A percentile compares a stretch with the other conserved stretches of the same genome.
Evolutionary conservation across 2,888 invertebrate species (phyloP).

Genomic region (Eupelmus urozonus): DNA sequence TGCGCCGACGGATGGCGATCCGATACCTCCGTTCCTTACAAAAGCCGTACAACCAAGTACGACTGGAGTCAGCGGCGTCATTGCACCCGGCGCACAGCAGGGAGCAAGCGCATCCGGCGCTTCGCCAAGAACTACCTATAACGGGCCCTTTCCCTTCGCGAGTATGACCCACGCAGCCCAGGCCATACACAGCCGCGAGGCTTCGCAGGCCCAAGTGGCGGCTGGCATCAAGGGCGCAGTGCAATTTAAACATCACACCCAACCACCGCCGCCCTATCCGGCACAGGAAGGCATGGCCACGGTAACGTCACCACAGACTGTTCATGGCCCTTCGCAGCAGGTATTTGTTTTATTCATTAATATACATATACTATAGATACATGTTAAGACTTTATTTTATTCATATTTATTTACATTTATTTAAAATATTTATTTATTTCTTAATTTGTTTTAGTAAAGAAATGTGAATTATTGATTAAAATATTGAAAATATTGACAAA

Average conservation of each 20-base stretch:
- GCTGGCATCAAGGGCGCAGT: slow-evolving; percentile 65
- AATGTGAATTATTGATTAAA: not conserved
- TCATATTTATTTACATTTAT: not conserved
- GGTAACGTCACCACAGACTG: slow-evolving; percentile 71
- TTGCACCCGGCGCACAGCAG: slow-evolving; percentile 64
- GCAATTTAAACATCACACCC: slow-evolving; percentile 74
- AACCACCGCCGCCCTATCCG: slow-evolving; percentile 78
- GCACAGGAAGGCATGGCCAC: slow-evolving; percentile 73
- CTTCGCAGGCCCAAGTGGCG: slow-evolving; percentile 65
- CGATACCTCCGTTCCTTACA: slow-evolving; percentile 74
- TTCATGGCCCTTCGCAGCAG: slow-evolving; percentile 61
- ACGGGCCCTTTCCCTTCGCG: slow-evolving; percentile 89
- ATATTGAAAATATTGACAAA: not conserved
- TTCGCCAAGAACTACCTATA: slow-evolving; percentile 77
- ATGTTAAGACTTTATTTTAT: slow-evolving; percentile 7
- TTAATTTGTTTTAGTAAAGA: too few relatives aligned
- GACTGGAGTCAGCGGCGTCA: slow-evolving; percentile 68
- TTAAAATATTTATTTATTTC: too few relatives aligned
- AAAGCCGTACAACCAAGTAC: slow-evolving; percentile 70
- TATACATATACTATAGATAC: not conserved
- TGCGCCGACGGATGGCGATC: slow-evolving; percentile 89
- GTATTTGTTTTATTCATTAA: slow-evolving; percentile 25
- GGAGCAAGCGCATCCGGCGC: slow-evolving; percentile 74
- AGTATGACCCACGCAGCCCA: slow-evolving; percentile 93
- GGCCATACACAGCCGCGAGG: slow-evolving; percentile 87